Evolutionary conservation across 35 echinoderm and acorn worm species (phyloP).

Genomic region (Stichopus chloronotus): DNA sequence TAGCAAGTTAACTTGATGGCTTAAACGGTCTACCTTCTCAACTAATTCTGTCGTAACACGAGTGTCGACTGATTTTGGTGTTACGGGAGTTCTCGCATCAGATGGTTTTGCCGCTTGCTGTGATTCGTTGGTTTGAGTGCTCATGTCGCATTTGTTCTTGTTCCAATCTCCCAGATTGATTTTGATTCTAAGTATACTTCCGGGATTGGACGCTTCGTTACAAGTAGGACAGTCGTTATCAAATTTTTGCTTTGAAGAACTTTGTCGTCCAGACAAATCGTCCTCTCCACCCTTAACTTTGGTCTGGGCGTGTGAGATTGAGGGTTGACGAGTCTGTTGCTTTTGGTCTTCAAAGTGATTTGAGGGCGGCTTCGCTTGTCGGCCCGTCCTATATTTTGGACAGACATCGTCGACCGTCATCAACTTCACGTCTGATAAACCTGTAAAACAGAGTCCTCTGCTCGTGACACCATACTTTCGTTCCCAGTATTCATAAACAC

Average conservation of each 20-base stretch:
- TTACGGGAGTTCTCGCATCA: not conserved
- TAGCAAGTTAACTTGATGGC: not conserved
- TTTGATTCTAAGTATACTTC: too few species aligned
- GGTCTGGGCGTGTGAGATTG: too few species aligned
- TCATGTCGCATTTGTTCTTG: not conserved
- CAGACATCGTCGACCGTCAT: not conserved
- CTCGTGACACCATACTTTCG: not conserved
- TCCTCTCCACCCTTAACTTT: too few species aligned
- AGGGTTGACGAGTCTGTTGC: too few species aligned
- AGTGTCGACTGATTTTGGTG: not conserved
- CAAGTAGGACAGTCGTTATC: too few species aligned
- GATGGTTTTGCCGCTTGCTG: not conserved
- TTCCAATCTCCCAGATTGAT: not conserved
- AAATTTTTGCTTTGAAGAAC: too few species aligned
- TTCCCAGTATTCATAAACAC: conserved; percentile 14
- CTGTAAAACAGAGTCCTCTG: not conserved
- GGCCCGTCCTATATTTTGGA: too few species aligned
- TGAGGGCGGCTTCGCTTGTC: too few species aligned
- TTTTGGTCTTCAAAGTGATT: too few species aligned
- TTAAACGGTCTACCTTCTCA: not conserved
- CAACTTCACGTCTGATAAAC: not conserved
- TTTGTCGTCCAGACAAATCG: too few species aligned
- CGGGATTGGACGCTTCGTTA: too few species aligned
- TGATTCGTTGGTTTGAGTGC: not conserved
- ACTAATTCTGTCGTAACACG: not conserved